Evolutionary conservation across 2,888 invertebrate species (phyloP), one percentile per base, ranked within the genome.

Genomic region (Hirtodrosophila histrioides): DNA sequence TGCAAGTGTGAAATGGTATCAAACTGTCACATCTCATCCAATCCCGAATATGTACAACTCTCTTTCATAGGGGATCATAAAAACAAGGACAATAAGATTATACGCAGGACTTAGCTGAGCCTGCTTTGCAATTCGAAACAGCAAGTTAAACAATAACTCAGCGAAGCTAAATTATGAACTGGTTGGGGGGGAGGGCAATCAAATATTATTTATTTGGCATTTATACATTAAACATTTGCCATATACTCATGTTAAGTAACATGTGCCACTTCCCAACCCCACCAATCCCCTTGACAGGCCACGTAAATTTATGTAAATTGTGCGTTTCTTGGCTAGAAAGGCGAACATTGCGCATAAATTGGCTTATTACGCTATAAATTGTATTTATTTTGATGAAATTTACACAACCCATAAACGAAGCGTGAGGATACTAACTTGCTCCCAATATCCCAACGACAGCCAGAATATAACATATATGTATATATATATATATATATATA

Each of bases 351-450:
- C 60, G 84, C 84, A 83, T 86, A 86, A 83, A 83, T 88, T 86
- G 78, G 86, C 86, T 86, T 80, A 84, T 86, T 88, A 69, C 73
- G 84, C 84, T 82, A 88, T 88, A 88, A 88, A 88, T 88, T 87
- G 75, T 82, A 88, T 88, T 87, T 88, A 87, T 87, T 88, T 82
- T 88, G 80, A 87, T 88, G 75, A 88, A 87, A 88, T 88, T 83
- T 86, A 75, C 86, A 75, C 65, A 82, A 44, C 55, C 53, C 64
- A 53, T 56, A 66, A 71, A 66, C 78, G 63, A 56, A 53, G 44
- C 44, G 23, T 43, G 49, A 33, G 17, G 27, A 24, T 17, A 6
- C 49, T 23, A 29, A 44, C 29, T 11, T 1, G 17, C 17, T 17
- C 17, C 17, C 17, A 17, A 17, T 17, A 17, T 17, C 17, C 17